Conservation (phyloP, 2,113 vertebrate species). For the Oriolus oriolus region DNA sequence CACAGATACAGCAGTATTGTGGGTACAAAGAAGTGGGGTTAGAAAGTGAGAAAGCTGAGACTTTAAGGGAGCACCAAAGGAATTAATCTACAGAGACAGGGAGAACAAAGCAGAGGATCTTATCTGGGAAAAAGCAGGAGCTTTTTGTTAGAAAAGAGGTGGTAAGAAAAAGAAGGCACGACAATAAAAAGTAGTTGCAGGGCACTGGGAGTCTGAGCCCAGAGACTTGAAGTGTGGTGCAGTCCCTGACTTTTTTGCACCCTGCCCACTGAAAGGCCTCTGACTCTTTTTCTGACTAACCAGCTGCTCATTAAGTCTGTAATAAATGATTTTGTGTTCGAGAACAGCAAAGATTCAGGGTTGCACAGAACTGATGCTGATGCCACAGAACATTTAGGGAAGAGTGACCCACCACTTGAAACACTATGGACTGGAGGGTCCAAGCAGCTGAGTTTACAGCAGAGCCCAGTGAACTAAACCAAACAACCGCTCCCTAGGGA, state of each 20-base stretch:
- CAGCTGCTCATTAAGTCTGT: background rate
- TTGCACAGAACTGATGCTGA: background rate
- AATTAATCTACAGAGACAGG: background rate
- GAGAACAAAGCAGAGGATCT: background rate
- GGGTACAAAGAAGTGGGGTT: background rate
- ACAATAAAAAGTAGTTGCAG: background rate
- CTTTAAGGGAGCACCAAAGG: background rate
- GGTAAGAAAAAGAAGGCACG: background rate
- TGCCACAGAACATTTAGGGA: background rate
- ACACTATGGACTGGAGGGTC: background rate
- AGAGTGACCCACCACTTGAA: background rate
- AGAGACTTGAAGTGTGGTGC: background rate
- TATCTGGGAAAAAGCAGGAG: background rate
- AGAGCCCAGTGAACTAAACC: background rate
- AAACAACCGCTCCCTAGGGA: background rate
- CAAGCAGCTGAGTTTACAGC: background rate
- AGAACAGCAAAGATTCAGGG: background rate
- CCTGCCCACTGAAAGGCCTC: background rate
- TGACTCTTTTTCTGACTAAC: background rate
- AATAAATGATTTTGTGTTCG: background rate
- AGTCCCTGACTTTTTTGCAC: background rate
- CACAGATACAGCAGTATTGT: background rate
- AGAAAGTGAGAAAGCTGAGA: background rate
- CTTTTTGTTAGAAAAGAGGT: background rate
- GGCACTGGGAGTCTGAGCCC: background rate